phyloP scores from a whole-genome alignment of 1,140 invertebrate genomes.

The Pogonus chalceus region DNA sequence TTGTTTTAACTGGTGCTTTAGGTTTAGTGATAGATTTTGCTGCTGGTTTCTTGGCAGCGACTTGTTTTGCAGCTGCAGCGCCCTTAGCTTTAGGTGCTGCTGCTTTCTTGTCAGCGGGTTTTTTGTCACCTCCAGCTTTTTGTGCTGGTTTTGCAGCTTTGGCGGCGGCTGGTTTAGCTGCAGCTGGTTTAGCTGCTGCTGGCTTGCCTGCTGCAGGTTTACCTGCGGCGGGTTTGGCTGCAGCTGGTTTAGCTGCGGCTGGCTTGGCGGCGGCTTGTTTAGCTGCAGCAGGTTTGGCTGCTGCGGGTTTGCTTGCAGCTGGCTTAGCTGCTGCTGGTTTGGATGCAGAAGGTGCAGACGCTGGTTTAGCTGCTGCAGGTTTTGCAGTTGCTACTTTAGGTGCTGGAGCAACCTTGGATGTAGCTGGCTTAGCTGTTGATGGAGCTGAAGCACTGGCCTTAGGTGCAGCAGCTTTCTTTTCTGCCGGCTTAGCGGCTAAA shows the following conservation, averaged over 20 bases:
- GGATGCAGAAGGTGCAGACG: conserved; percentile 36
- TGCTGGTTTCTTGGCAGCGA: conserved; percentile 27
- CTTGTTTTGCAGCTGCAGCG: conserved; percentile 37
- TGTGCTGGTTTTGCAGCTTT: conserved; percentile 32
- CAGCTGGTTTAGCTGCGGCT: conserved; percentile 21
- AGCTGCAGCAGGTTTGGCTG: conserved; percentile 19
- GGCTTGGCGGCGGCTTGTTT: conserved; percentile 28
- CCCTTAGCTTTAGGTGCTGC: conserved; percentile 35
- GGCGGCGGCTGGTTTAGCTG: conserved; percentile 26
- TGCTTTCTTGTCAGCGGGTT: conserved; percentile 30
- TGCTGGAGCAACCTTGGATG: conserved; percentile 36
- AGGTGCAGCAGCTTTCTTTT: conserved; percentile 44
- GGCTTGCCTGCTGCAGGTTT: conserved; percentile 20
- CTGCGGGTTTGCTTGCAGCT: conserved; percentile 28
- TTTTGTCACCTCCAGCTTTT: conserved; percentile 22
- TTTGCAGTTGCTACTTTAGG: conserved; percentile 30
- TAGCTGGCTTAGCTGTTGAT: conserved; percentile 23
- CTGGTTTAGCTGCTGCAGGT: conserved; percentile 33
- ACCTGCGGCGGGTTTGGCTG: conserved; percentile 17
- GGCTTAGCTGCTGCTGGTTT: conserved; percentile 38
- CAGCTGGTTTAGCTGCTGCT: conserved; percentile 20
- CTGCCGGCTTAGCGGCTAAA: conserved; percentile 43
- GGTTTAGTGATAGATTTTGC: conserved; percentile 35
- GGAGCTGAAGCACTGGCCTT: conserved; percentile 33
- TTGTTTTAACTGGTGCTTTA: conserved; percentile 20